Base-by-base conservation (phyloP, 2,113 vertebrate genomes). In the Scopus umbretta region DNA sequence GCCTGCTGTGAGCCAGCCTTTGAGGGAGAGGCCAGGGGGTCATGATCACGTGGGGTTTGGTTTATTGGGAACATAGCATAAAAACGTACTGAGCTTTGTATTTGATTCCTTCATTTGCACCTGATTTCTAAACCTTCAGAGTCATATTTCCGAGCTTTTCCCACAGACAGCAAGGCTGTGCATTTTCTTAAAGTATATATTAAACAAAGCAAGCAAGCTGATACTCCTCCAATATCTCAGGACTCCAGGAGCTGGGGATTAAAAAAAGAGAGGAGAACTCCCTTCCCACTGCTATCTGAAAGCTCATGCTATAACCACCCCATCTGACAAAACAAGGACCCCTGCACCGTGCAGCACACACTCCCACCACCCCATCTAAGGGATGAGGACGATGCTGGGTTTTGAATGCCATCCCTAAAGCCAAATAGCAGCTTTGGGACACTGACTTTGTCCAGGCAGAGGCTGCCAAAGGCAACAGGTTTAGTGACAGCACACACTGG, bases 51-150 rank as follows among this genome's bases (percentile, higher is more conserved):
- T 38, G 56, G 58, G 36, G 25, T 49, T 91, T 68, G 66, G 53
- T 95, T 93, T 90, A 87, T 66, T 50, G 74, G 81, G 87, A 95
- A 86, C 34, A 22, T 0, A 49, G 32, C 45, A 34, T 62, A 42
- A 65, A 90, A 87, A 75, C 27, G 43, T 23, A 40, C 30, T 2
- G 6, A 92, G 59, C 25, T 53, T 63, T 74, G 7, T 56, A 71
- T 85, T 82, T 49, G 9, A 40, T 70, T 76, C 62, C 40, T 92
- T 85, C 42, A 14, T 79, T 75, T 86, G 42, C 0, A 1, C 91
- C 84, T 87, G 45, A 75, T 89, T 92, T 73, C 66, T 70, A 82
- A 96, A 85, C 62, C 66, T 76, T 89, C 21, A 3, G 74, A n/a
- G 45, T 53, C 59, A 2, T 16, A 72, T 96, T 87, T 87, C 61